Base-by-base conservation (phyloP, 2,797 vertebrate genomes). In the Pyrocephalus nanus region DNA sequence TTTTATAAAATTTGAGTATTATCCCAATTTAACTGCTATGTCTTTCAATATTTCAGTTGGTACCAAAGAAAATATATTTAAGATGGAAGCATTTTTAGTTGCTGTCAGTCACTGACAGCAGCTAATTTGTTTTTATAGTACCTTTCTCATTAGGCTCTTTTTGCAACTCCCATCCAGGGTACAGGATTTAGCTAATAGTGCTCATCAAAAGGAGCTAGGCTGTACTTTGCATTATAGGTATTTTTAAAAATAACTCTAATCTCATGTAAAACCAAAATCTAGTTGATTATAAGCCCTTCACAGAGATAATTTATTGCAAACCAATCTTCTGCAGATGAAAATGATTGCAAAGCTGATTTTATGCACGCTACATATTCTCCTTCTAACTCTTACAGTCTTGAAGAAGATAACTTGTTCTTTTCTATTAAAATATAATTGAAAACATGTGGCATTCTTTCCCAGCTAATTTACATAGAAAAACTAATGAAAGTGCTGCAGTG, bases 391-490 rank as follows among this genome's bases (percentile, higher is more conserved):
- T 55, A 54, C 20, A 83, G 51, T 54, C 76, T 88, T 40, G 32
- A 93, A 50, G 91, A 92, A 93, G 92, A 94, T 78, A 96, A 94
- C 82, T 81, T 50, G n/a, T 45, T 95, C 84, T 77, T 93, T 94
- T 73, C 89, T 90, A 95, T 96, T 97, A 97, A 96, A 97, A 94
- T 72, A 92, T 94, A 96, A 97, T 96, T 95, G 91, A 94, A 97
- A 97, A 83, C 74, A 90, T 92, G 91, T 32, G 16, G 61, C 67
- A 91, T 96, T 88, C 74, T 79, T 95, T 93, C 93, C 69, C 66
- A 95, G 74, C 73, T 93, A 92, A 96, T 97, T 97, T 97, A 74
- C 88, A 95, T 20, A 69, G 79, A 96, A 91, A 55, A 92, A 77
- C 74, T 97, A 96, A 97, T 96, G 93, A 96, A 96, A 92, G 90